Evolutionary conservation across 1,140 invertebrate species (phyloP).

Genomic region (Penaeus indicus): DNA sequence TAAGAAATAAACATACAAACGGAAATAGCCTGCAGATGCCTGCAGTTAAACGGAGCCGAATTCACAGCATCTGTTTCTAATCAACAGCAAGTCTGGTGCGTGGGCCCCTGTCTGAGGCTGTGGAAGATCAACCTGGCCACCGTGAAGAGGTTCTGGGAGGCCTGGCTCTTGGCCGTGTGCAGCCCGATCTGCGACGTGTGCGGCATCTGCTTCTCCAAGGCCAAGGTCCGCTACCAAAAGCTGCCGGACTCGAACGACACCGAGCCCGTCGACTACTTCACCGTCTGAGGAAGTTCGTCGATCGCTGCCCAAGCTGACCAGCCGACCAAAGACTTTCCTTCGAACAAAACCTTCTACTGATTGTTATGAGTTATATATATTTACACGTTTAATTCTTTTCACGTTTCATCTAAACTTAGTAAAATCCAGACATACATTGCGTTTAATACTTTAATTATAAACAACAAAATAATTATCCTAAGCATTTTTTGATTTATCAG

Average conservation of each 20-base stretch:
- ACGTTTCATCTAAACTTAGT: too few relatives aligned
- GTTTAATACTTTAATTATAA: too few relatives aligned
- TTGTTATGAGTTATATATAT: not conserved
- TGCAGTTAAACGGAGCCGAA: not conserved
- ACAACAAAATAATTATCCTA: too few relatives aligned
- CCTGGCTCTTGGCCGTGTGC: conserved; percentile 76
- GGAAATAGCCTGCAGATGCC: too few relatives aligned
- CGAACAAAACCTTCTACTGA: not conserved
- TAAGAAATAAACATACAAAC: not conserved
- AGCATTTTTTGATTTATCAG: too few relatives aligned
- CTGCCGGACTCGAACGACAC: conserved; percentile 69
- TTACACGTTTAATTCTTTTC: too few relatives aligned
- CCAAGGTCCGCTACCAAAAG: conserved; percentile 75
- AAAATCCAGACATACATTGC: too few relatives aligned
- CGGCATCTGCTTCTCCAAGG: conserved; percentile 78
- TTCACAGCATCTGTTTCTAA: conserved; percentile 14
- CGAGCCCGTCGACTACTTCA: conserved; percentile 50
- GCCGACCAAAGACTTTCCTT: not conserved
- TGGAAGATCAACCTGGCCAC: conserved; percentile 78
- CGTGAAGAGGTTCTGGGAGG: conserved; percentile 68
- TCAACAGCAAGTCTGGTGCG: conserved; percentile 82
- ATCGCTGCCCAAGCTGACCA: not conserved
- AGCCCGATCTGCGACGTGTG: conserved; percentile 77
- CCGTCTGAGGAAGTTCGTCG: conserved; percentile 37
- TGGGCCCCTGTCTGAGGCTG: conserved; percentile 77